A percentile compares a stretch with the other conserved stretches of the same genome.
These are phyloP conservation scores for Drosophila takahashii DNA, from an alignment of 1,140 invertebrate genomes.

Conservation along the genomic window DNA sequence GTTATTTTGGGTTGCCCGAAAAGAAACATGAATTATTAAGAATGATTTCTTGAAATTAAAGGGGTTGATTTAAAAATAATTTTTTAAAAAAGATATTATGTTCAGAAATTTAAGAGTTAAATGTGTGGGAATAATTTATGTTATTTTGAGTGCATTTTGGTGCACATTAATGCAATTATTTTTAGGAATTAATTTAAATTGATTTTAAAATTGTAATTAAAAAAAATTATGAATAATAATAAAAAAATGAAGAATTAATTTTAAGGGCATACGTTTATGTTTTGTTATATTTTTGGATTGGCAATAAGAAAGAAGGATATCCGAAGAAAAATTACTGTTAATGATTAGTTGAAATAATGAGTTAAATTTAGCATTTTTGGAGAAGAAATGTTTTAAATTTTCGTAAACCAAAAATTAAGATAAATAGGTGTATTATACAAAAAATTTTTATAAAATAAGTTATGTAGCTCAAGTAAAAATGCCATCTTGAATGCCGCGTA, in stretches of 20 bases:
- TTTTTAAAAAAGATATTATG: too few relatives aligned
- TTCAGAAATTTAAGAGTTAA: too few relatives aligned
- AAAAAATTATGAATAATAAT: too few relatives aligned
- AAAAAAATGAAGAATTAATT: too few relatives aligned
- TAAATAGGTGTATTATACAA: neutral
- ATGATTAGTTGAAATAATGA: neutral
- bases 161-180: too few relatives aligned
- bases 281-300: neutral
- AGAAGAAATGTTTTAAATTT: neutral
- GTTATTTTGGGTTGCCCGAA: constrained; percentile 5
- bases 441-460: neutral
- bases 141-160: too few relatives aligned
- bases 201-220: too few relatives aligned
- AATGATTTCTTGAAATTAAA: neutral
- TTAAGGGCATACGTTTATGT: too few relatives aligned
- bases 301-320: neutral
- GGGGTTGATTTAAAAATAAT: too few relatives aligned
- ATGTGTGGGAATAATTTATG: too few relatives aligned
- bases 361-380: too few relatives aligned
- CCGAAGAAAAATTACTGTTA: neutral
- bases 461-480: neutral
- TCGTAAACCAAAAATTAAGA: neutral
- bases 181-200: too few relatives aligned
- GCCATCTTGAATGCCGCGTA: neutral
- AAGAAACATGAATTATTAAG: neutral